Evolutionary conservation across 2,888 invertebrate species (phyloP), one percentile per base, ranked within the genome.

Genomic region (Lycocerus yunnanus): DNA sequence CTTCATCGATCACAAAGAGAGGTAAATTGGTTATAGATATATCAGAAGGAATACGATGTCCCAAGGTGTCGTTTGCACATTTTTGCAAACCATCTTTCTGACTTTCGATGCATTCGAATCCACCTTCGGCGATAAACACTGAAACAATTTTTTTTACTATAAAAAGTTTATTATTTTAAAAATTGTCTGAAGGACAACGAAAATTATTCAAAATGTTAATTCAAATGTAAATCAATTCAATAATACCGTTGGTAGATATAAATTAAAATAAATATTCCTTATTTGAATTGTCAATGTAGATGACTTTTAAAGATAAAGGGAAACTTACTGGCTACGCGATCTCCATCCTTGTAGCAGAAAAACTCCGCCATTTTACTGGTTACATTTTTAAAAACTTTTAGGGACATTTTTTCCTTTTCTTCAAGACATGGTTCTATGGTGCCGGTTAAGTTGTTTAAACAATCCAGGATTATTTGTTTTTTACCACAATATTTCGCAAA

Each of bases 331-430:
- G 95, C 95, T 81, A 95, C 93, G 80, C 95, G 91, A 84, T 95
- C 95, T 10, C 95, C 95, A 80, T 94, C 94, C 81, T 94, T 94
- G 82, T 89, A 92, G 83, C 95, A 95, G 18, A 93, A 88, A 83
- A 95, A 95, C 78, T 92, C 90, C 0, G 92, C 87, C 0, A 95
- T 86, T 76, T 93, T 92, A 59, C 92, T 90, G 0, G 93, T 89
- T 43, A 94, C 90, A 78, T 93, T 92, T 83, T 91, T 87, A 0
- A 92, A 85, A 0, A 90, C 90, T 76, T 90, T 89, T 66, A 92
- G 89, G 69, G 90, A 91, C 1, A 89, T 88, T 68, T 88, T 89
- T 82, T 95, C 95, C 0, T 90, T 87, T 0, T 85, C 83, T 0
- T 90, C 89, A 72, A 95, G 86, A 81, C 95, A 95, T 0, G 90